These are phyloP conservation scores for Amphiura filiformis DNA, from an alignment of 35 echinoderm and acorn worm species.

Conservation along the genomic window DNA sequence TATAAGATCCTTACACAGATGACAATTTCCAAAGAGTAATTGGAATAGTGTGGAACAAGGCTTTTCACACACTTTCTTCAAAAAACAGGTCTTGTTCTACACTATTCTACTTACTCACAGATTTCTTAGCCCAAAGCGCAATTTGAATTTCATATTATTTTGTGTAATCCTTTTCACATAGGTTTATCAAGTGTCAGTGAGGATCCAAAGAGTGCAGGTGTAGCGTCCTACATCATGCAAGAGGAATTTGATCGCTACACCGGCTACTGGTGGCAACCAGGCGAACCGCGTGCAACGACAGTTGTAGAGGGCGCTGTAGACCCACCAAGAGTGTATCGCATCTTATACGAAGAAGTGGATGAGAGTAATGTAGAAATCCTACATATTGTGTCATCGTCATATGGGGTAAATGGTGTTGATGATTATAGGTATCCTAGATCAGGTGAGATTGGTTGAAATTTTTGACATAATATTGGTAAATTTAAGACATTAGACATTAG, in stretches of 20 bases:
- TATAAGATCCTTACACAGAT: too few relatives aligned
- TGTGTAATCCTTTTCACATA: conserved; percentile 25
- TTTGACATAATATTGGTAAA: too few relatives aligned
- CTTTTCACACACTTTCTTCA: too few relatives aligned
- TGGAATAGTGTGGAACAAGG: too few relatives aligned
- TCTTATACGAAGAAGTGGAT: conserved; percentile 95
- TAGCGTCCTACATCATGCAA: conserved; percentile 96
- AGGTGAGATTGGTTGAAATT: conserved; percentile 42
- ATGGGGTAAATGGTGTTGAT: conserved; percentile 67
- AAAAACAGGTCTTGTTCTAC: too few relatives aligned
- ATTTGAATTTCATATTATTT: too few relatives aligned
- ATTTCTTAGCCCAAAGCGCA: too few relatives aligned
- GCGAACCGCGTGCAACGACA: background rate
- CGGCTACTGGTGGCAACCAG: conserved; percentile 98
- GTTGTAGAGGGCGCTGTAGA: background rate
- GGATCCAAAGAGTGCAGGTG: conserved; percentile 92
- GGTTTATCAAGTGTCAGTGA: conserved; percentile 59
- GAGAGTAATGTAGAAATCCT: conserved; percentile 93
- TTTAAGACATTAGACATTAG: too few relatives aligned
- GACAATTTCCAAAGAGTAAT: too few relatives aligned
- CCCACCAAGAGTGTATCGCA: conserved; percentile 38
- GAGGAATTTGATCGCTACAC: conserved; percentile 99
- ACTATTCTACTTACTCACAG: too few relatives aligned
- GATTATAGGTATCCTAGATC: conserved; percentile 94
- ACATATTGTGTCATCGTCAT: conserved; percentile 68